phyloP scores from a whole-genome alignment of 2,888 invertebrate genomes.

The Volucella zonaria region DNA sequence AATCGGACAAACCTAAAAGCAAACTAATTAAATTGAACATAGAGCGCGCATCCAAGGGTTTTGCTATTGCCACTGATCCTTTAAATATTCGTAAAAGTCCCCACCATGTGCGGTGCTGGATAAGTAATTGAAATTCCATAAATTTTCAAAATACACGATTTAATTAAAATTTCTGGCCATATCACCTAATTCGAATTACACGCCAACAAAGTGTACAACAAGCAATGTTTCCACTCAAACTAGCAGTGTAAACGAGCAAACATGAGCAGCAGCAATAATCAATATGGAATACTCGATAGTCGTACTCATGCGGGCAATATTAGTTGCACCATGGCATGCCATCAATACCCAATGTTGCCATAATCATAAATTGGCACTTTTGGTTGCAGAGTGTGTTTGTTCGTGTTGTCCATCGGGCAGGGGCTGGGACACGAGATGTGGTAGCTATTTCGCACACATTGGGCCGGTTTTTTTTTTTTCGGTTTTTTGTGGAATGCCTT shows the following conservation, averaged over 20 bases:
- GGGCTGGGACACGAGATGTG: too few relatives aligned
- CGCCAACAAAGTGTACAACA: conserved; percentile 48
- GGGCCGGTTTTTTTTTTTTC: too few relatives aligned
- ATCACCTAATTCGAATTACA: conserved; percentile 67
- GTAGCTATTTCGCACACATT: too few relatives aligned
- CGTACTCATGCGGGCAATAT: conserved; percentile 52
- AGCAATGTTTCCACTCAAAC: conserved; percentile 57
- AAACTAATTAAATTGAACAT: too few relatives aligned
- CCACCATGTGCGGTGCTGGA: too few relatives aligned
- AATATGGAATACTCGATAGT: background rate
- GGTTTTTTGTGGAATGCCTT: background rate
- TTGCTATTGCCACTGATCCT: too few relatives aligned
- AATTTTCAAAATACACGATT: conserved; percentile 51
- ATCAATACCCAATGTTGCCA: conserved; percentile 71
- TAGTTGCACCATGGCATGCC: conserved; percentile 58
- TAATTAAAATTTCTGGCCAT: conserved; percentile 63
- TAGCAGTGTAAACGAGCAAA: conserved; percentile 35
- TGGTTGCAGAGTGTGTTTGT: conserved; percentile 3
- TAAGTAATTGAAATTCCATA: conserved; percentile 60
- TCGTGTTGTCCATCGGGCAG: background rate
- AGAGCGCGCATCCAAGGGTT: too few relatives aligned
- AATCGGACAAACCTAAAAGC: too few relatives aligned
- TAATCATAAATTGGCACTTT: conserved; percentile 70
- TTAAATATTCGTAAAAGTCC: too few relatives aligned
- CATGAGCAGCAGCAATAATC: conserved; percentile 15